These are phyloP conservation scores for Drosophila atripex DNA, from an alignment of 2,888 invertebrate genomes.

Conservation along the genomic window DNA sequence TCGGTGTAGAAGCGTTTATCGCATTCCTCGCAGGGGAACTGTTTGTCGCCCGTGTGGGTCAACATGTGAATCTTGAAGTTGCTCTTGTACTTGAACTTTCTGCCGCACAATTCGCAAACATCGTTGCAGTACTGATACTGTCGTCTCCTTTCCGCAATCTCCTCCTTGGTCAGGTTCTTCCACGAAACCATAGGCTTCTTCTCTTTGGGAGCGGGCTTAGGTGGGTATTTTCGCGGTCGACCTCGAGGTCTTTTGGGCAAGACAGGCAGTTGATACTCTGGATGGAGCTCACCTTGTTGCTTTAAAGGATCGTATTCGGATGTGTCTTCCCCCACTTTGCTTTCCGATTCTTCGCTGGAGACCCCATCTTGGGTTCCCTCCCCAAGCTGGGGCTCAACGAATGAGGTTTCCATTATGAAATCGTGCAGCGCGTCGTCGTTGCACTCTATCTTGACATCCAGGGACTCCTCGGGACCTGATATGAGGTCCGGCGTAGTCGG, in stretches of 20 bases:
- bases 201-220: neutral
- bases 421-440: neutral
- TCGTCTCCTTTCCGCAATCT: neutral
- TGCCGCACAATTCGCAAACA: neutral
- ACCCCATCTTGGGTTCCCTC: neutral
- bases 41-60: neutral
- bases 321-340: neutral
- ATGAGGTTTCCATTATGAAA: neutral
- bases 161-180: neutral
- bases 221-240: neutral
- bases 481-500: neutral
- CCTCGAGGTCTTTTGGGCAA: neutral
- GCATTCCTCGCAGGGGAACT: neutral
- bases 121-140: neutral
- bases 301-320: neutral
- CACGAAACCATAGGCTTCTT: neutral
- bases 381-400: neutral
- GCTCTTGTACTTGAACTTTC: neutral
- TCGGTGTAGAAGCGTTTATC: slow-evolving; percentile 1
- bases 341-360: neutral
- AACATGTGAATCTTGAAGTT: neutral
- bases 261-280: neutral
- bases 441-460: neutral
- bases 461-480: neutral
- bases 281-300: neutral